A percentile compares a stretch with the other conserved stretches of the same genome.
Evolutionary conservation across 2,888 invertebrate species (phyloP).

Genomic region (Philonicus albiceps): DNA sequence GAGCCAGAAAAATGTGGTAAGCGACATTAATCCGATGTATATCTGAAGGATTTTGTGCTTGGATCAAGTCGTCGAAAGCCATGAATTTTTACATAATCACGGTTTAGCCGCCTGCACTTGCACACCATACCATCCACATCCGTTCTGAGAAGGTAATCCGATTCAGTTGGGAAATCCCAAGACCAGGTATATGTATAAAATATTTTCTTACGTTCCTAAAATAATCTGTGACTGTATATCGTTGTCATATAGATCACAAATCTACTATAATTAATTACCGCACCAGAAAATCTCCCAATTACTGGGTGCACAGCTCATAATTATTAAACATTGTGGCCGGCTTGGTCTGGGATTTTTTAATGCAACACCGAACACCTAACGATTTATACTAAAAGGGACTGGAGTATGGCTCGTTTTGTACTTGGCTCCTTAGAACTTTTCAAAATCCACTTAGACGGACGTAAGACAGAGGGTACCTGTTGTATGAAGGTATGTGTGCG

Average conservation of each 20-base stretch:
- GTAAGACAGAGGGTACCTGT: conserved; percentile 28
- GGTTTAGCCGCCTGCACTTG: background rate
- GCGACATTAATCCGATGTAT: background rate
- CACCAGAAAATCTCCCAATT: conserved; percentile 12
- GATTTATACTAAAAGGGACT: conserved; percentile 42
- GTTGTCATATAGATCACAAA: background rate
- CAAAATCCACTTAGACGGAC: conserved; percentile 36
- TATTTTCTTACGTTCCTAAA: background rate
- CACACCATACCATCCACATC: background rate
- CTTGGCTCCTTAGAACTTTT: conserved; percentile 29
- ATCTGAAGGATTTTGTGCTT: background rate
- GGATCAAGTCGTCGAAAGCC: background rate
- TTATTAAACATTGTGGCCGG: background rate
- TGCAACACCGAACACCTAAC: conserved; percentile 48
- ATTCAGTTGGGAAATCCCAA: background rate
- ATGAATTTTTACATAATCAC: conserved; percentile 13
- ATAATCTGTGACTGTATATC: background rate
- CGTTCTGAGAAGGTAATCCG: background rate
- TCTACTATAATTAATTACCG: background rate
- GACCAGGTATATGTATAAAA: background rate
- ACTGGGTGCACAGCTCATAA: background rate
- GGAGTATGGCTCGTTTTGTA: conserved; percentile 38
- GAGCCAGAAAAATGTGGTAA: background rate
- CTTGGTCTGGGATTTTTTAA: conserved; percentile 13
- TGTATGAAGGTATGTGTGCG: conserved; percentile 17